phyloP scores from a whole-genome alignment of 2,113 vertebrate species.

The Varanus salvator region DNA sequence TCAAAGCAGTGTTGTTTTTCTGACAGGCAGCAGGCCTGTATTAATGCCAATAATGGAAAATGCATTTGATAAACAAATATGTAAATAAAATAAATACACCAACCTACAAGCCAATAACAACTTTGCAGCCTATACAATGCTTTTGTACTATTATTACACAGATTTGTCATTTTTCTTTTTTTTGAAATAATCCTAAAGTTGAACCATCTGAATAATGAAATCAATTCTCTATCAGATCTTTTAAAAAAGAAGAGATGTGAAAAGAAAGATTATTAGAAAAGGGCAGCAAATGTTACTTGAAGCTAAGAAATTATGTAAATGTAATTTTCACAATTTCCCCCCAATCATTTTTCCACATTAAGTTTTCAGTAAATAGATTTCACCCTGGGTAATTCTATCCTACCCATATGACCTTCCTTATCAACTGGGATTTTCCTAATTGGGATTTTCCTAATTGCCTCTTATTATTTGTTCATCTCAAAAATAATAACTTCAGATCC shows the following conservation, averaged over 20 bases:
- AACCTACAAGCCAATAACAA: not conserved
- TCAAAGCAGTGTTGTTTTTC: not conserved
- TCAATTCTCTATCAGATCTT: not conserved
- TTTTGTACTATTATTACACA: not conserved
- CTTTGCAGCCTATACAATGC: not conserved
- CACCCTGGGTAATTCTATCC: not conserved
- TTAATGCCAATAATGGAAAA: not conserved
- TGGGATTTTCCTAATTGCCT: not conserved
- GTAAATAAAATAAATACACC: too few relatives aligned
- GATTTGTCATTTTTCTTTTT: not conserved
- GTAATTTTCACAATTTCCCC: not conserved
- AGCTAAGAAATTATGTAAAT: not conserved
- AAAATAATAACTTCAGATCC: not conserved
- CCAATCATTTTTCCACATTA: not conserved
- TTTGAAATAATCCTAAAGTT: not conserved
- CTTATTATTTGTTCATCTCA: not conserved
- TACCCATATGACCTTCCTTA: not conserved
- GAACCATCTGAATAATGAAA: not conserved
- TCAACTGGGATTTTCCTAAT: not conserved
- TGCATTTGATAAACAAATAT: too few relatives aligned
- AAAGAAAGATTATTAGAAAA: not conserved
- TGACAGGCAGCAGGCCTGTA: not conserved
- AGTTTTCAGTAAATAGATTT: not conserved
- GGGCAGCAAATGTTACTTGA: not conserved
- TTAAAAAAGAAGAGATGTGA: not conserved